These are phyloP conservation scores for Lasioglossum albipes DNA, from an alignment of 1,140 invertebrate genomes.

Conservation along the genomic window DNA sequence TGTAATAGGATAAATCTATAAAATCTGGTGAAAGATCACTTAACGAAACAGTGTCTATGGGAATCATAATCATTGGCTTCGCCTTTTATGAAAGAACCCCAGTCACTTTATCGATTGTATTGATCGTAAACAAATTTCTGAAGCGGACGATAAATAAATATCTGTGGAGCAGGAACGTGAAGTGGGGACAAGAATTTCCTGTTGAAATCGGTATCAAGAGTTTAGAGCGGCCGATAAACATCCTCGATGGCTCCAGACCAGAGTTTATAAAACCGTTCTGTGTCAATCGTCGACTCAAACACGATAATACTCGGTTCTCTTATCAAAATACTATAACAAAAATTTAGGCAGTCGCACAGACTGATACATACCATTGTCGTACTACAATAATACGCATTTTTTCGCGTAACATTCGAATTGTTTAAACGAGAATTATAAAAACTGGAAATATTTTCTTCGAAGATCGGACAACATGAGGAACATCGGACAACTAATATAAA, in stretches of 20 bases:
- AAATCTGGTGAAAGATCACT: too few species aligned
- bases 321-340: background rate
- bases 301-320: background rate
- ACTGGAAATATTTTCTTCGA: too few species aligned
- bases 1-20: too few species aligned
- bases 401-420: too few species aligned
- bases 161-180: background rate
- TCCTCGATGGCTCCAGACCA: too few species aligned
- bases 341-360: too few species aligned
- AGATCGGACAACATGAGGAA: too few species aligned
- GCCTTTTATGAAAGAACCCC: background rate
- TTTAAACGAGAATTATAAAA: too few species aligned
- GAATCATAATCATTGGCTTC: background rate
- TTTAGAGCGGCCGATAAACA: slow-evolving; percentile 7
- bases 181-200: background rate
- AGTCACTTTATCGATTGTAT: background rate
- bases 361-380: too few species aligned
- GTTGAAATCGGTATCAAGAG: slow-evolving; percentile 34
- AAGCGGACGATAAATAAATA: slow-evolving; percentile 32
- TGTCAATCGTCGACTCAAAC: slow-evolving; percentile 13
- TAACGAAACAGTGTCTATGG: too few species aligned
- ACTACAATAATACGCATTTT: too few species aligned
- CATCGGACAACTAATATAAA: too few species aligned
- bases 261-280: background rate
- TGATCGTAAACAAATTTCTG: slow-evolving; percentile 15